Conservation (phyloP, 2,888 invertebrate genomes). For the Pteria penguin region DNA sequence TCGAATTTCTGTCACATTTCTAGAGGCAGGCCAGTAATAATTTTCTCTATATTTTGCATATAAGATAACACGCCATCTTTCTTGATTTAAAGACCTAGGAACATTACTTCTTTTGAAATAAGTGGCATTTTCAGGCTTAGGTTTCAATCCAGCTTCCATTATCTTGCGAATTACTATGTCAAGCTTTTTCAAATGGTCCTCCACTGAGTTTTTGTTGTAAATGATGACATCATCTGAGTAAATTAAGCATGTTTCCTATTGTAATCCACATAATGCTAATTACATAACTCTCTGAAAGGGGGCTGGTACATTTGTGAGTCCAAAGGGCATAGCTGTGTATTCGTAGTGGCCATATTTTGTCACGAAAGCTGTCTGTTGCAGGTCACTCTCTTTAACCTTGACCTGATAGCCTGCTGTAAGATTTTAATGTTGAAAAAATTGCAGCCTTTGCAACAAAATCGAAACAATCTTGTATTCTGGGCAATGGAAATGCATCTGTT, state of each 20-base stretch:
- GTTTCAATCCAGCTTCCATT: slow-evolving; percentile 32
- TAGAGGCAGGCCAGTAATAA: slow-evolving; percentile 34
- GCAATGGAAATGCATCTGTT: slow-evolving; percentile 30
- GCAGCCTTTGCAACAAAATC: background rate
- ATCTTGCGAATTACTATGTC: slow-evolving; percentile 32
- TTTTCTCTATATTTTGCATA: slow-evolving; percentile 36
- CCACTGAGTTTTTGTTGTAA: slow-evolving; percentile 20
- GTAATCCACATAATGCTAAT: slow-evolving; percentile 35
- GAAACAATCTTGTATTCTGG: slow-evolving; percentile 19
- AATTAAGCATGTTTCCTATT: slow-evolving; percentile 40
- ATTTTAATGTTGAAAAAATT: slow-evolving; percentile 1
- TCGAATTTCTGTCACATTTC: slow-evolving; percentile 33
- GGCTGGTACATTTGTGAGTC: slow-evolving; percentile 34
- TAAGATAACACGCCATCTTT: slow-evolving; percentile 35
- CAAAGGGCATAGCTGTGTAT: slow-evolving; percentile 31
- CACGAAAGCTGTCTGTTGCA: slow-evolving; percentile 28
- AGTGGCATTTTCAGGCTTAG: slow-evolving; percentile 37
- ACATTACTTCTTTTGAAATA: slow-evolving; percentile 41
- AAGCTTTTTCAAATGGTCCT: slow-evolving; percentile 26
- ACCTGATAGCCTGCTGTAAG: slow-evolving; percentile 26
- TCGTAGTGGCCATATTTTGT: slow-evolving; percentile 35
- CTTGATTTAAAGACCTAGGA: slow-evolving; percentile 40
- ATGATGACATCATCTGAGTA: slow-evolving; percentile 41
- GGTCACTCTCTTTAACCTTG: slow-evolving; percentile 3
- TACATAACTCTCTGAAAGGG: slow-evolving; percentile 46